These are phyloP conservation scores for Semotilus atromaculatus DNA, from an alignment of 2,797 vertebrate genomes.

Conservation along the genomic window DNA sequence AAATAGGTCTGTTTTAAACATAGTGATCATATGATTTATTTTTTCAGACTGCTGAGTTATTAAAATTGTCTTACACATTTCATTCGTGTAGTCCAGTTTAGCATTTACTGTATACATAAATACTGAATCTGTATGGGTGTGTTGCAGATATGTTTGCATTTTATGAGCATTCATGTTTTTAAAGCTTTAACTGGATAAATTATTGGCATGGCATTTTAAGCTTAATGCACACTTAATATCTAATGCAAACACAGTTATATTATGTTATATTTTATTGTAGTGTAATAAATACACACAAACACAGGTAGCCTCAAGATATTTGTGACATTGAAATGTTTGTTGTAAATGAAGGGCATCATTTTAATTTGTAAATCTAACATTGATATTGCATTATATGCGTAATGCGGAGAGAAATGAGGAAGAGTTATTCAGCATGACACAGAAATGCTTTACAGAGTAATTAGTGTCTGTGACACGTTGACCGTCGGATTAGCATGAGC, in stretches of 20 bases:
- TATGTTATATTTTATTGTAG: neutral
- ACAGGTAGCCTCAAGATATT: too few relatives aligned
- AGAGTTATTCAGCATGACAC: neutral
- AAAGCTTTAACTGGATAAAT: neutral
- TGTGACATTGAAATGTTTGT: too few relatives aligned
- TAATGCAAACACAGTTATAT: neutral
- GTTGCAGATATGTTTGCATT: neutral
- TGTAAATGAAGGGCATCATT: neutral
- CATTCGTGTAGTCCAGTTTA: too few relatives aligned
- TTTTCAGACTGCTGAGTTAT: neutral
- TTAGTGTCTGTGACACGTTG: neutral
- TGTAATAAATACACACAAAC: too few relatives aligned
- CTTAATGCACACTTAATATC: neutral
- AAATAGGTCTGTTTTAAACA: neutral
- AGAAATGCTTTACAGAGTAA: neutral
- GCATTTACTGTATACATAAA: too few relatives aligned
- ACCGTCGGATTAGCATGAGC: constrained; percentile 19
- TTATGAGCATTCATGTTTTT: neutral
- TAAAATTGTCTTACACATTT: too few relatives aligned
- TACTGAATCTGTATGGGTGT: neutral
- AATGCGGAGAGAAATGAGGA: neutral
- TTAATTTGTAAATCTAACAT: neutral
- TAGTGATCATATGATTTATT: neutral
- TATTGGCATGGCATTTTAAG: neutral
- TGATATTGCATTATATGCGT: too few relatives aligned